Conservation (phyloP, 2,113 vertebrate species). For the Tetraodon nigroviridis region DNA sequence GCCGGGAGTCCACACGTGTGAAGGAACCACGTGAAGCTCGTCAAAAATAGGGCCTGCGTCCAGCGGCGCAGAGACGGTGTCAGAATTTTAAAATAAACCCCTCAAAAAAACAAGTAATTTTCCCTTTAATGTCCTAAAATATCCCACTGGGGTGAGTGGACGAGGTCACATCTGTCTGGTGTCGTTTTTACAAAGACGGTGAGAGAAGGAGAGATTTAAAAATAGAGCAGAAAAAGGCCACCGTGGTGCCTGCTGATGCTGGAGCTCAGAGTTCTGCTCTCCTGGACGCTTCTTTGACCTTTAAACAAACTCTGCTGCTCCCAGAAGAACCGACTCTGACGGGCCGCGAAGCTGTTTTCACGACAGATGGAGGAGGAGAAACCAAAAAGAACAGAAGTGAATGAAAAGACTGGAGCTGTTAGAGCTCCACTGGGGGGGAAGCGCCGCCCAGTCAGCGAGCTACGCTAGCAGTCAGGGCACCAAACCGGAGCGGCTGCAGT, state of each 20-base stretch:
- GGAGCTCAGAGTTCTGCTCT: not conserved
- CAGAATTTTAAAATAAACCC: not conserved
- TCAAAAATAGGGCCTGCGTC: too few species aligned
- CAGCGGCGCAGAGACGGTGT: too few species aligned
- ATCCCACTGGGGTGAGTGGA: not conserved
- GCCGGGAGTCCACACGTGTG: not conserved
- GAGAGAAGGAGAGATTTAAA: not conserved
- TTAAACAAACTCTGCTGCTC: constrained; percentile 1
- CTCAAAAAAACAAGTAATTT: not conserved
- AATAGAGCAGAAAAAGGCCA: constrained; percentile 26
- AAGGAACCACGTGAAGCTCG: not conserved
- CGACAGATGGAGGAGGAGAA: too few species aligned
- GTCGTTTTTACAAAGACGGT: not conserved
- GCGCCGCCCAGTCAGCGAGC: not conserved
- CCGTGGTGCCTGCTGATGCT: not conserved
- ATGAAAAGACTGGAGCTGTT: not conserved
- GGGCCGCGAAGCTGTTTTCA: not conserved
- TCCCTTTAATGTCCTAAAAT: too few species aligned
- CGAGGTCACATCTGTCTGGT: too few species aligned
- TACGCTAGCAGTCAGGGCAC: not conserved
- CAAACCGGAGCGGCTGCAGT: not conserved
- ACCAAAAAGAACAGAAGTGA: too few species aligned
- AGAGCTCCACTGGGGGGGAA: not conserved
- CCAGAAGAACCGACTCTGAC: not conserved
- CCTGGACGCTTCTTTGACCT: constrained; percentile 8